These are phyloP conservation scores for Flexamia atlantica DNA, from an alignment of 2,888 invertebrate species.

Conservation along the genomic window DNA sequence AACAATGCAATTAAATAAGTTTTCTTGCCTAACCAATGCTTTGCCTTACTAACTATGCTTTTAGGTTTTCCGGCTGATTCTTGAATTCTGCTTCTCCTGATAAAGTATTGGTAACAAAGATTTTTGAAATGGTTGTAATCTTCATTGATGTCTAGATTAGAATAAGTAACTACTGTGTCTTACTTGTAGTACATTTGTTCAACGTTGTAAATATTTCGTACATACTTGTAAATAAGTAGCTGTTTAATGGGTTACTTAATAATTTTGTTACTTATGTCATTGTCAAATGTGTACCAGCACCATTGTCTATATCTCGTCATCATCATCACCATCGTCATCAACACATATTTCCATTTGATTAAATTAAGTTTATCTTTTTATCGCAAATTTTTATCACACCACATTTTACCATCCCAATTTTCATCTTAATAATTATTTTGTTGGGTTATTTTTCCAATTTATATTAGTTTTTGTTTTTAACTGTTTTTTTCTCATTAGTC, in stretches of 20 bases:
- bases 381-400: too few relatives aligned
- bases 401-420: too few relatives aligned
- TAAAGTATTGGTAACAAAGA: conserved; percentile 25
- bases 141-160: conserved; percentile 15
- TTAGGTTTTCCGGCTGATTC: conserved; percentile 8
- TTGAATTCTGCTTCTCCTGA: conserved; percentile 25
- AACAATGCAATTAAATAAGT: not conserved
- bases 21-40: conserved; percentile 2
- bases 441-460: too few relatives aligned
- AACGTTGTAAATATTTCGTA: not conserved
- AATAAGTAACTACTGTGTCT: not conserved
- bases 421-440: too few relatives aligned
- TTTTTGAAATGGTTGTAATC: not conserved
- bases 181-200: too few relatives aligned
- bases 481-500: too few relatives aligned
- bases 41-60: conserved; percentile 13
- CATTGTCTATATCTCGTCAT: not conserved
- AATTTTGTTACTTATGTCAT: not conserved
- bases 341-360: too few relatives aligned
- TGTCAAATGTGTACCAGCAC: not conserved
- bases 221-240: not conserved
- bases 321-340: not conserved
- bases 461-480: too few relatives aligned
- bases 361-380: too few relatives aligned
- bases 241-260: not conserved